Evolutionary conservation across 2,888 invertebrate genomes (phyloP).

Genomic region (Temnothorax rugatulus): DNA sequence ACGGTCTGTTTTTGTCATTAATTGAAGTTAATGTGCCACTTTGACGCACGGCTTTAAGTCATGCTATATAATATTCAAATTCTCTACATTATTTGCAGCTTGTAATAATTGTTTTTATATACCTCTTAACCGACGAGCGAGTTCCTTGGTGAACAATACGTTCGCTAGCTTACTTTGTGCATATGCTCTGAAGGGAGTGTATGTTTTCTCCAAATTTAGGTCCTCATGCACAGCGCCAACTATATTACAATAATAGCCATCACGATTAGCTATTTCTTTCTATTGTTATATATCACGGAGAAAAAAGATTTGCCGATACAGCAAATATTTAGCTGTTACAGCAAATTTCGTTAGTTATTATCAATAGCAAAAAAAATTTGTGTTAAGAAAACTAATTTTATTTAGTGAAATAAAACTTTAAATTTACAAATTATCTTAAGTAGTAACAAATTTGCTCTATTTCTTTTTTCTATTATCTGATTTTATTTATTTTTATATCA

Average conservation of each 20-base stretch:
- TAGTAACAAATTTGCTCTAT: not conserved
- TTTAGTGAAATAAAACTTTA: not conserved
- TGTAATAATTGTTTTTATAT: not conserved
- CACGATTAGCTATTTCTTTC: not conserved
- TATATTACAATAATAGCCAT: slow-evolving; percentile 78
- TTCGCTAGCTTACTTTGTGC: slow-evolving; percentile 93
- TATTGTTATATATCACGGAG: not conserved
- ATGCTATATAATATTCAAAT: not conserved
- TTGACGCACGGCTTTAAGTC: not conserved
- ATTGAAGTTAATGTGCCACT: not conserved
- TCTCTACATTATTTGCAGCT: not conserved
- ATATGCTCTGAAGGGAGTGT: slow-evolving; percentile 90
- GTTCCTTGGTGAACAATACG: slow-evolving; percentile 91
- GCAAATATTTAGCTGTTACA: not conserved
- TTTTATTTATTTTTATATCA: not conserved
- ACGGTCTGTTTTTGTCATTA: not conserved
- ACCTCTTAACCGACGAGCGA: slow-evolving; percentile 89
- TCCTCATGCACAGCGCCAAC: slow-evolving; percentile 89
- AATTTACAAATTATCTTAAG: not conserved
- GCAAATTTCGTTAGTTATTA: not conserved
- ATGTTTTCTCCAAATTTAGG: slow-evolving; percentile 90
- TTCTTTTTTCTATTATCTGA: not conserved
- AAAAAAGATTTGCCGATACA: not conserved
- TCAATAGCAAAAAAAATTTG: not conserved
- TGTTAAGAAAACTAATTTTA: not conserved